Conservation (phyloP, 2,113 vertebrate genomes). For the Pavo muticus region DNA sequence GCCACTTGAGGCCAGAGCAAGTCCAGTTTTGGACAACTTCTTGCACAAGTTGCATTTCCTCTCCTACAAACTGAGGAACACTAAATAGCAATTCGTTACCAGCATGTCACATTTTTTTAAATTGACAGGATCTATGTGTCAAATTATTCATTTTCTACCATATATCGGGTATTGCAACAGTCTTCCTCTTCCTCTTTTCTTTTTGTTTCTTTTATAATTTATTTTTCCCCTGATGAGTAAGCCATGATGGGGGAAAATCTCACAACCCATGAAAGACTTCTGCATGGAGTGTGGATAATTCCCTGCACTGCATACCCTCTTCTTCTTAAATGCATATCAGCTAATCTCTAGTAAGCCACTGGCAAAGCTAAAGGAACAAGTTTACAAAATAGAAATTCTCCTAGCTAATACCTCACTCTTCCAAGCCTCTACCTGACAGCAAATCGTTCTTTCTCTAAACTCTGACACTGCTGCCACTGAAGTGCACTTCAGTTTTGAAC, state of each 20-base stretch:
- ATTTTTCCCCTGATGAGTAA: not conserved
- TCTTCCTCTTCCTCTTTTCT: not conserved
- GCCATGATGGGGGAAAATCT: not conserved
- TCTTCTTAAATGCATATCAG: not conserved
- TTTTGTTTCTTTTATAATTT: not conserved
- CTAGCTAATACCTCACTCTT: not conserved
- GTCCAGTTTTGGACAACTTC: not conserved
- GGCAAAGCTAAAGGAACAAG: not conserved
- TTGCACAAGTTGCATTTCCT: not conserved
- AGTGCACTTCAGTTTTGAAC: constrained; percentile 70
- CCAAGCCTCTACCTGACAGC: constrained; percentile 50
- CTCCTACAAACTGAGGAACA: not conserved
- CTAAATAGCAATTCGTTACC: not conserved
- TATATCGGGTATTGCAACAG: not conserved
- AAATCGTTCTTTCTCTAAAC: constrained; percentile 70
- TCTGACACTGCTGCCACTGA: constrained; percentile 62
- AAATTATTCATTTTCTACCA: not conserved
- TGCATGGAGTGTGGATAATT: not conserved
- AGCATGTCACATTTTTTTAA: not conserved
- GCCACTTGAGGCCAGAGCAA: not conserved
- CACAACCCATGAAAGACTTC: not conserved
- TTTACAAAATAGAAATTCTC: not conserved
- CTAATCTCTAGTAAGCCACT: not conserved
- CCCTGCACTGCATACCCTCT: not conserved
- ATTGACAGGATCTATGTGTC: not conserved